Percentiles rank a stretch among this genome's conserved stretches.
These are phyloP conservation scores for Sarcophaga bullata DNA, from an alignment of 1,140 invertebrate genomes.

Conservation along the genomic window DNA sequence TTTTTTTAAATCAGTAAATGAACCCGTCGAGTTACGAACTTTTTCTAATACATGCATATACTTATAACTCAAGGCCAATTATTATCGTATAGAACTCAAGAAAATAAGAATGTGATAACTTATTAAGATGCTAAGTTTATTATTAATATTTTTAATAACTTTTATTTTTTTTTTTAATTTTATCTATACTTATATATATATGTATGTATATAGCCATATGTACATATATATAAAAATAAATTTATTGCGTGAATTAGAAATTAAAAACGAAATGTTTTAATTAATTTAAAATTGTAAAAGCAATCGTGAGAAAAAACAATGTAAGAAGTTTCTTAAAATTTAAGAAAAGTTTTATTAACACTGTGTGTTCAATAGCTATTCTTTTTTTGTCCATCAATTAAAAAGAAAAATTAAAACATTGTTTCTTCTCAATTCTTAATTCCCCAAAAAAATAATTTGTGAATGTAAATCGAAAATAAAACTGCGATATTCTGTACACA, in stretches of 20 bases:
- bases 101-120: constrained; percentile 37
- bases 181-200: constrained; percentile 3
- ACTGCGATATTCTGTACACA: constrained; percentile 30
- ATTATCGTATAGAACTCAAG: constrained; percentile 35
- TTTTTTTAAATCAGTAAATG: neutral
- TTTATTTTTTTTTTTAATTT: neutral
- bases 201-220: neutral
- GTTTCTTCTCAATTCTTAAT: neutral
- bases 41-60: neutral
- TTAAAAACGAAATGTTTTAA: constrained; percentile 30
- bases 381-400: constrained; percentile 22
- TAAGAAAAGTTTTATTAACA: constrained; percentile 8
- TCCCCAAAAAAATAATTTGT: neutral
- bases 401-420: constrained; percentile 5
- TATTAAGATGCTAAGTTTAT: constrained; percentile 40
- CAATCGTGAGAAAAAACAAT: neutral
- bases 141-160: neutral
- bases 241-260: neutral
- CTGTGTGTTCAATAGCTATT: constrained; percentile 26
- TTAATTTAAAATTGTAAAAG: constrained; percentile 25
- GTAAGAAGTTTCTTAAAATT: neutral
- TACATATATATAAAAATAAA: neutral
- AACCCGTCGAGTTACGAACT: neutral
- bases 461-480: constrained; percentile 20
- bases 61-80: constrained; percentile 11